These are phyloP conservation scores for Hoplias malabaricus DNA, from an alignment of 2,113 vertebrate species.

Conservation along the genomic window DNA sequence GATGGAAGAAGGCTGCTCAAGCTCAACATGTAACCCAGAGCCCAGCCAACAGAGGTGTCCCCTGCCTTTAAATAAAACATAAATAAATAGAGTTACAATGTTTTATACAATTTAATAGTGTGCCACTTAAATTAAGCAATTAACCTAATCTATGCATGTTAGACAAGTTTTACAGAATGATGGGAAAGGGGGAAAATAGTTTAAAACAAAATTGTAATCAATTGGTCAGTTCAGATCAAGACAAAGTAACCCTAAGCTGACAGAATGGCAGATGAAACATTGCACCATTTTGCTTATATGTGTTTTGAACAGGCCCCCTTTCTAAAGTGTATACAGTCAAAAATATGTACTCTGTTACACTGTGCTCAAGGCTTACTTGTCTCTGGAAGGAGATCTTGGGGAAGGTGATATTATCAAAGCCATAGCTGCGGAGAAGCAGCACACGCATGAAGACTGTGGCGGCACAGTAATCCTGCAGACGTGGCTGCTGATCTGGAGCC, in stretches of 20 bases:
- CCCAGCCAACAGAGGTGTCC: conserved; percentile 81
- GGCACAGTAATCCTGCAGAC: conserved; percentile 75
- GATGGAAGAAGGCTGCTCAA: conserved; percentile 82
- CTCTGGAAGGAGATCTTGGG: conserved; percentile 73
- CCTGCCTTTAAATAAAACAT: conserved; percentile 67
- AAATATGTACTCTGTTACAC: neutral
- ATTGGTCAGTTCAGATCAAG: neutral
- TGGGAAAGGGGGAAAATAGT: no score
- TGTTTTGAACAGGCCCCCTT: neutral
- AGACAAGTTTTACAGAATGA: neutral
- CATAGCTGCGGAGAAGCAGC: conserved; percentile 77
- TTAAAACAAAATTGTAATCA: no score
- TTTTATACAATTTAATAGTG: no score
- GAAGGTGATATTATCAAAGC: conserved; percentile 74
- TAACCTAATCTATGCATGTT: neutral
- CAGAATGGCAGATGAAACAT: neutral
- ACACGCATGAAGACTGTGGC: conserved; percentile 70
- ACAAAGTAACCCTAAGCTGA: no score
- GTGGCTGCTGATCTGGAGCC: conserved; percentile 38
- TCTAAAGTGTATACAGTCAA: neutral
- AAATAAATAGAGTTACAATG: no score
- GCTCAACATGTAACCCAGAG: conserved; percentile 91
- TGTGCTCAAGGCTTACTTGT: conserved; percentile 69
- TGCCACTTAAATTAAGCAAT: no score
- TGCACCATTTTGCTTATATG: neutral